phyloP scores from a whole-genome alignment of 2,113 vertebrate species.

The Pelusios castaneus region DNA sequence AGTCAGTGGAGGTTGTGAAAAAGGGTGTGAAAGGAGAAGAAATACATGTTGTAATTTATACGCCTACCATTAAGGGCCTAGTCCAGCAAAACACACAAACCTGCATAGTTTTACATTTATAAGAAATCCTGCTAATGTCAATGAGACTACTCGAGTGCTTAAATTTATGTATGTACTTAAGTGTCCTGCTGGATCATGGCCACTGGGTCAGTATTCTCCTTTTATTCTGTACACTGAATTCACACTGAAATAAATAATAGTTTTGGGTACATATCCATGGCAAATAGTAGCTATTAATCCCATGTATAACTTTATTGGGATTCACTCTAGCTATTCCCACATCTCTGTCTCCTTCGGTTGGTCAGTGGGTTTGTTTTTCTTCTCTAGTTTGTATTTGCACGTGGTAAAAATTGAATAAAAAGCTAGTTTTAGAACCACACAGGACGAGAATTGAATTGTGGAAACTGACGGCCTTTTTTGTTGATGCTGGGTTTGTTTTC shows the following conservation, averaged over 20 bases:
- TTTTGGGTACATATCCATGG: neutral
- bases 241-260: neutral
- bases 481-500: neutral
- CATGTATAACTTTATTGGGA: neutral
- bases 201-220: neutral
- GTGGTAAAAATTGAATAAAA: neutral
- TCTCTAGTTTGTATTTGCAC: neutral
- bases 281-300: neutral
- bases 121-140: neutral
- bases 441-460: neutral
- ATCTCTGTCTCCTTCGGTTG: neutral
- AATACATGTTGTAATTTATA: neutral
- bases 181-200: neutral
- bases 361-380: neutral
- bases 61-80: neutral
- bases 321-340: neutral
- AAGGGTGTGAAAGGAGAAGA: neutral
- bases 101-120: neutral
- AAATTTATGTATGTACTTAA: neutral
- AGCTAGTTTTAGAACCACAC: neutral
- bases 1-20: neutral
- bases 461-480: neutral
- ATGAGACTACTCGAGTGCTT: neutral
- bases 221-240: neutral
- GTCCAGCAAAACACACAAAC: neutral